A percentile compares a stretch with the other conserved stretches of the same genome.
Conservation (phyloP, 2,797 vertebrate genomes). For the Phalanger gymnotis region DNA sequence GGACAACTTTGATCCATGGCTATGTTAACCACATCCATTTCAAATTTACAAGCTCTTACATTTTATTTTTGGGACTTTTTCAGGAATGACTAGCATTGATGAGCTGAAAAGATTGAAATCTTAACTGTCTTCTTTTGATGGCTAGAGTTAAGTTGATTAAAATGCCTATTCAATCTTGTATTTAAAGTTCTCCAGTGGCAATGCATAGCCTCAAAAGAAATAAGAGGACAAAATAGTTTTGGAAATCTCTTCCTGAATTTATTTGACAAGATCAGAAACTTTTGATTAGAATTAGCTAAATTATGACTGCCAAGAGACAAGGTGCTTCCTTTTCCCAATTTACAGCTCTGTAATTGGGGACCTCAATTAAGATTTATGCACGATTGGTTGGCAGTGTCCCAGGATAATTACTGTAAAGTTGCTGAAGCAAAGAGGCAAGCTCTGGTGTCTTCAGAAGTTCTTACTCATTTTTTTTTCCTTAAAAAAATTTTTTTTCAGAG, state of each 20-base stretch:
- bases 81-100: not conserved
- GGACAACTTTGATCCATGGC: not conserved
- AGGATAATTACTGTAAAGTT: slow-evolving; percentile 63
- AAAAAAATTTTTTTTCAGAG: not conserved
- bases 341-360: slow-evolving; percentile 66
- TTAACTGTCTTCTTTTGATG: not conserved
- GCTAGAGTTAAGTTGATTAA: not conserved
- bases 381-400: slow-evolving; percentile 64
- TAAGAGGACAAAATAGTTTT: slow-evolving; percentile 49
- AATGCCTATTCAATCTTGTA: not conserved
- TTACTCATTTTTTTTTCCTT: not conserved
- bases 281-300: slow-evolving; percentile 59
- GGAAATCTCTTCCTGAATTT: slow-evolving; percentile 60
- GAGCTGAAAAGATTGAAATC: not conserved
- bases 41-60: not conserved
- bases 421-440: slow-evolving; percentile 46
- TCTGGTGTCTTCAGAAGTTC: slow-evolving; percentile 58
- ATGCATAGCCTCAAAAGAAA: not conserved
- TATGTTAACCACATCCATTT: not conserved
- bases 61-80: not conserved
- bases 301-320: slow-evolving; percentile 71
- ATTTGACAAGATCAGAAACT: slow-evolving; percentile 57
- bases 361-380: slow-evolving; percentile 75
- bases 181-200: not conserved
- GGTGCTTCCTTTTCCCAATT: slow-evolving; percentile 50